Conservation (phyloP, 2,113 vertebrate genomes). For the Melanocharis versteri region DNA sequence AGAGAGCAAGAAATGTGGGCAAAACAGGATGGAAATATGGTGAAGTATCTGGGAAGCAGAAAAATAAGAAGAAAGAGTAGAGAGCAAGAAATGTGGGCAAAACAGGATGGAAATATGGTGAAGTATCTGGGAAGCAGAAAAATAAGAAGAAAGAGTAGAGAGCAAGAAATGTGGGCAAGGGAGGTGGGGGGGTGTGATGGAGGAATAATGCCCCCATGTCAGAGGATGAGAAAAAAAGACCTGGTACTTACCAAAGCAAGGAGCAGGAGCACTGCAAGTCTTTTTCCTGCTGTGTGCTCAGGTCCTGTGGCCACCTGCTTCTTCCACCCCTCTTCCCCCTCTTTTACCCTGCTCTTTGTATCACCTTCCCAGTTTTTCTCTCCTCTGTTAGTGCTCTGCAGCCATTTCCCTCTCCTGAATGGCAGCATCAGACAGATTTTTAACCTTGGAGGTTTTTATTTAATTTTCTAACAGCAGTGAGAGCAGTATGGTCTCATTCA, state of each 20-base stretch:
- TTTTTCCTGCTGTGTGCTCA: rapidly evolving
- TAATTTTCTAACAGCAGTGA: neutral
- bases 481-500: neutral
- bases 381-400: rapidly evolving
- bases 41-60: neutral
- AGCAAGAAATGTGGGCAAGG: neutral
- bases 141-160: neutral
- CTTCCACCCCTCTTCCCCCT: neutral
- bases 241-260: neutral
- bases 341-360: neutral
- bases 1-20: neutral
- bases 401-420: neutral
- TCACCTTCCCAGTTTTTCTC: neutral
- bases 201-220: neutral
- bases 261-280: neutral
- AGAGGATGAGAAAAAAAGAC: neutral
- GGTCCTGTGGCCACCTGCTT: neutral
- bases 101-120: neutral
- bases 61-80: neutral
- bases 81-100: neutral
- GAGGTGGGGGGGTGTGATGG: rapidly evolving
- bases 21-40: neutral
- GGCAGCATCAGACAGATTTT: neutral
- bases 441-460: neutral
- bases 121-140: neutral